A percentile compares a stretch with the other conserved stretches of the same genome.
These are phyloP conservation scores for Phyto melanocephala DNA, from an alignment of 2,888 invertebrate species.

Conservation along the genomic window DNA sequence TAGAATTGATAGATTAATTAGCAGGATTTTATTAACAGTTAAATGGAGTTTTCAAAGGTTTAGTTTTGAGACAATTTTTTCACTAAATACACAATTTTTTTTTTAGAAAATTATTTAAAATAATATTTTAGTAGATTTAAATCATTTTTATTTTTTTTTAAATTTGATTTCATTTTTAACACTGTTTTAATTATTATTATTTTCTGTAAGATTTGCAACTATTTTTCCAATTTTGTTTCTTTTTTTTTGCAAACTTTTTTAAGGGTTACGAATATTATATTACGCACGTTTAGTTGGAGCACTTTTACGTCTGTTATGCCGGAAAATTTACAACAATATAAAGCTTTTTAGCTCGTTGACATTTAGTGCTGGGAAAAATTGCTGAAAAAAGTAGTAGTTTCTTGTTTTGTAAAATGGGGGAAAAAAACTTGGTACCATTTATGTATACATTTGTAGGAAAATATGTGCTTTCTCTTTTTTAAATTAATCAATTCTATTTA, in stretches of 20 bases:
- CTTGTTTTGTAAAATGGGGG: not conserved
- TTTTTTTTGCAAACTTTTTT: slow-evolving; percentile 32
- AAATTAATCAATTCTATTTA: too few species aligned
- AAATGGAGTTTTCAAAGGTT: not conserved
- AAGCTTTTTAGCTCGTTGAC: slow-evolving; percentile 70
- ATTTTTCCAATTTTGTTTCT: slow-evolving; percentile 11
- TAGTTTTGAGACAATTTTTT: not conserved
- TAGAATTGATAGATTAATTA: not conserved
- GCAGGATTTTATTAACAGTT: slow-evolving; percentile 10
- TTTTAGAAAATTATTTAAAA: not conserved
- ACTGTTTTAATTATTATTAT: slow-evolving; percentile 7
- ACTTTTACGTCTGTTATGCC: slow-evolving; percentile 76
- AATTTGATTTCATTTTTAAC: not conserved
- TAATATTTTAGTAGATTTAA: not conserved
- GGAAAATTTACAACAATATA: slow-evolving; percentile 76
- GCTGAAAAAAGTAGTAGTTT: not conserved
- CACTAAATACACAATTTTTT: slow-evolving; percentile 18
- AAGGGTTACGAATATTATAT: slow-evolving; percentile 28
- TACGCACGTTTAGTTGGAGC: slow-evolving; percentile 57
- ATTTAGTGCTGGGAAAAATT: slow-evolving; percentile 24
- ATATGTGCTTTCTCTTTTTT: too few species aligned
- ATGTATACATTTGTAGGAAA: too few species aligned
- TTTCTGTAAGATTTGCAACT: not conserved
- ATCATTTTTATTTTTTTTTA: not conserved
- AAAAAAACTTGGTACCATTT: not conserved